Conservation (phyloP, 2,113 vertebrate species). For the Procavia capensis region DNA sequence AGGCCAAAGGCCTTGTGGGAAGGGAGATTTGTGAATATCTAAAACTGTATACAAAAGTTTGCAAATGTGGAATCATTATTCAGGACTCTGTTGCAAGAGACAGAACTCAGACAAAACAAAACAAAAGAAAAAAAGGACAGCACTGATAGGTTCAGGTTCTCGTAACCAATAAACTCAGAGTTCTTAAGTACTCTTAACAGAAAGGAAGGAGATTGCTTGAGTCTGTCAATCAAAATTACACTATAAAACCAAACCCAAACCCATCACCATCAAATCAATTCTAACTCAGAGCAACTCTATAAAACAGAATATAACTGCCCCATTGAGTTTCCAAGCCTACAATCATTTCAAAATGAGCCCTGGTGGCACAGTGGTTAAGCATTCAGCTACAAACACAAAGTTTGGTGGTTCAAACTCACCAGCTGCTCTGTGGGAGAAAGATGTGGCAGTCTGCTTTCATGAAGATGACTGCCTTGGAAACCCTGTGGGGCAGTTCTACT, state of each 20-base stretch:
- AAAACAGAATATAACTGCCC: too few relatives aligned
- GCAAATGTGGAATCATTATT: background rate
- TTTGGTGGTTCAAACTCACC: too few relatives aligned
- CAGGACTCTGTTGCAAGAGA: background rate
- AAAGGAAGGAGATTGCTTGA: background rate
- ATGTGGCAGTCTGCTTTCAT: too few relatives aligned
- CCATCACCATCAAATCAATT: too few relatives aligned
- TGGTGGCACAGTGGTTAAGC: too few relatives aligned
- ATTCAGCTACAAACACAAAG: too few relatives aligned
- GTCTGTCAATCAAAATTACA: background rate
- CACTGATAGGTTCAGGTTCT: background rate
- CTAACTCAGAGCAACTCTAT: too few relatives aligned
- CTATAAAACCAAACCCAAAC: background rate
- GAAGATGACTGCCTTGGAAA: too few relatives aligned
- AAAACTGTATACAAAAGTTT: background rate
- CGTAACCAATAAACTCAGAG: background rate
- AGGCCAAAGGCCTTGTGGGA: background rate
- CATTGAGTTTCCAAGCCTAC: too few relatives aligned
- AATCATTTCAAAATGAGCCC: too few relatives aligned
- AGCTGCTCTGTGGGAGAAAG: too few relatives aligned
- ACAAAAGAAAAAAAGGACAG: background rate
- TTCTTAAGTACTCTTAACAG: constrained; percentile 7
- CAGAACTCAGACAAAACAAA: background rate
- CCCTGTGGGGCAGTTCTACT: too few relatives aligned
- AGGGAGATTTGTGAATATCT: background rate